Evolutionary conservation across 2,888 invertebrate genomes (phyloP).

Genomic region (Balanococcus diminutus): DNA sequence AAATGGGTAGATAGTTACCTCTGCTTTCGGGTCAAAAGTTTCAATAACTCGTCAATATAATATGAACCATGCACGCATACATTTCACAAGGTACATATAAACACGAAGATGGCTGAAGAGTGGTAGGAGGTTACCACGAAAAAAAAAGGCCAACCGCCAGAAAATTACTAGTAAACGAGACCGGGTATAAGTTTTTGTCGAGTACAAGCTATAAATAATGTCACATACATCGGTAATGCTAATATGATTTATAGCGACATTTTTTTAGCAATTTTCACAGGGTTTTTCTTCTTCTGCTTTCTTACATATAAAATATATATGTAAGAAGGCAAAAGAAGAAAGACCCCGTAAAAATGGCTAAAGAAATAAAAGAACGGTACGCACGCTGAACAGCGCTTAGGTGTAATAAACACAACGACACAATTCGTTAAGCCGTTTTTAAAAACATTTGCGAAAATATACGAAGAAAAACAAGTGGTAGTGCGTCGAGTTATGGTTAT

Average conservation of each 20-base stretch:
- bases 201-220: slow-evolving; percentile 3
- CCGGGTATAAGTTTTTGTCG: slow-evolving; percentile 9
- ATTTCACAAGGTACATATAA: background rate
- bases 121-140: background rate
- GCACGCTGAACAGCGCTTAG: slow-evolving; percentile 11
- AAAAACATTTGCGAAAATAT: slow-evolving; percentile 22
- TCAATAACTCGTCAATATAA: background rate
- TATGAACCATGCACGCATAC: background rate
- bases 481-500: slow-evolving; percentile 19
- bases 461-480: slow-evolving; percentile 14
- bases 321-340: too few relatives aligned
- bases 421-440: slow-evolving; percentile 22
- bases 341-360: too few relatives aligned
- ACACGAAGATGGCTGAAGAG: background rate
- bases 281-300: background rate
- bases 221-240: slow-evolving; percentile 17
- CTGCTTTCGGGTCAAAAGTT: background rate
- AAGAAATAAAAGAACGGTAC: too few relatives aligned
- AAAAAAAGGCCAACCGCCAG: background rate
- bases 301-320: slow-evolving; percentile 1
- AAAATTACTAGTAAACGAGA: slow-evolving; percentile 22
- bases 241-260: slow-evolving; percentile 17
- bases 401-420: slow-evolving; percentile 22
- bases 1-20: too few relatives aligned
- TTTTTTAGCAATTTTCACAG: slow-evolving; percentile 3